phyloP scores from a whole-genome alignment of 2,797 vertebrate genomes.

The Phoeniculus purpureus region DNA sequence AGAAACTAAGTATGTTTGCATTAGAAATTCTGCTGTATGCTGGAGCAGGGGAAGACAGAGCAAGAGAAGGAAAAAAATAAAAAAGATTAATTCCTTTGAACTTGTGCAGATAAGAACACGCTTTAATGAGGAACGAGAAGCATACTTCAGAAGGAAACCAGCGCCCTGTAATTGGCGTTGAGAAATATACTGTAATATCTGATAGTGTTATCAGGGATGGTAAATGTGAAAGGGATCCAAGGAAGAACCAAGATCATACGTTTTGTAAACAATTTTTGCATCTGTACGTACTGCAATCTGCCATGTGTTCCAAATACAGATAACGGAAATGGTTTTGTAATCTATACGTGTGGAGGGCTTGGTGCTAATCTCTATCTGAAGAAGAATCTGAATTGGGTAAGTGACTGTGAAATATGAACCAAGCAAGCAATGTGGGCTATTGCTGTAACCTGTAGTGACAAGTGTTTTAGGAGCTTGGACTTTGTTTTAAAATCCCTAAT shows the following conservation, averaged over 20 bases:
- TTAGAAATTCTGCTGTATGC: background rate
- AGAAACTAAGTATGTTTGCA: background rate
- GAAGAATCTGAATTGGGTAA: background rate
- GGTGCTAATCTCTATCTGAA: background rate
- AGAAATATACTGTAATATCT: background rate
- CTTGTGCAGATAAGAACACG: background rate
- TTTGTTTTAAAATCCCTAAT: background rate
- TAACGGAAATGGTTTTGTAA: background rate
- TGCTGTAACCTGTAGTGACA: background rate
- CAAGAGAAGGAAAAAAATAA: background rate
- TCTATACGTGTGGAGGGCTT: background rate
- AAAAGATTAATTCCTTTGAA: background rate
- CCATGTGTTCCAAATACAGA: background rate
- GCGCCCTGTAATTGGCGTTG: background rate
- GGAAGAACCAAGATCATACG: background rate
- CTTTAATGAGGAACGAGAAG: constrained; percentile 28
- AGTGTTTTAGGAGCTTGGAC: background rate
- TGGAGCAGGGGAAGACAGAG: background rate
- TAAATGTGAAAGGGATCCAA: background rate
- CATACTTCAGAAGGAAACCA: background rate
- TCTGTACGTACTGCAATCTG: background rate
- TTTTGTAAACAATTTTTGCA: background rate
- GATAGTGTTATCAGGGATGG: background rate
- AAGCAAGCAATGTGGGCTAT: background rate
- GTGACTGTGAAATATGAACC: background rate